These are phyloP conservation scores for Bombus huntii DNA, from an alignment of 1,140 invertebrate genomes.

Conservation along the genomic window DNA sequence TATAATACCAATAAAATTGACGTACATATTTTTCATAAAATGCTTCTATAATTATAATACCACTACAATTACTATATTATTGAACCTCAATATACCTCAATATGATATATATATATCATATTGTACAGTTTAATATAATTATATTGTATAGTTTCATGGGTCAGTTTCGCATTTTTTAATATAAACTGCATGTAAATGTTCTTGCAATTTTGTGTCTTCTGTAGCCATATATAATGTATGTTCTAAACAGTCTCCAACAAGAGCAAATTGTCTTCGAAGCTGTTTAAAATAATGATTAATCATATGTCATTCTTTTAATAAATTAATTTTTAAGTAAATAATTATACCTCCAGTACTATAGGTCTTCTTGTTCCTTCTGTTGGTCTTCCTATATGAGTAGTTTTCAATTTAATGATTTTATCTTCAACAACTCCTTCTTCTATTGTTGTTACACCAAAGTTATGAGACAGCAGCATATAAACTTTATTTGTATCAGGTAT, in stretches of 20 bases:
- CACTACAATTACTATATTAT: too few species aligned
- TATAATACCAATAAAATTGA: background rate
- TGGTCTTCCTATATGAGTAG: slow-evolving; percentile 81
- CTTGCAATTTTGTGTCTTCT: slow-evolving; percentile 81
- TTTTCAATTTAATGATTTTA: slow-evolving; percentile 78
- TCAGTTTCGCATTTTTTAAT: slow-evolving; percentile 68
- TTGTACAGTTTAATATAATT: background rate
- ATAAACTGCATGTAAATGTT: slow-evolving; percentile 85
- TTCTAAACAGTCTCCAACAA: slow-evolving; percentile 81
- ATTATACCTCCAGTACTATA: slow-evolving; percentile 80
- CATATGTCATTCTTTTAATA: background rate
- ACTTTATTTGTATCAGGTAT: slow-evolving; percentile 84
- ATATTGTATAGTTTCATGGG: background rate
- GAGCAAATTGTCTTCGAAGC: slow-evolving; percentile 79
- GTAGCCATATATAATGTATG: slow-evolving; percentile 85
- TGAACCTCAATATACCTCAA: too few species aligned
- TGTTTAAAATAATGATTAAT: slow-evolving; percentile 53
- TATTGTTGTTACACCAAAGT: slow-evolving; percentile 84
- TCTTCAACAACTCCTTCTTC: slow-evolving; percentile 83
- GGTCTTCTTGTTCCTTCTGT: slow-evolving; percentile 82
- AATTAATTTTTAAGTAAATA: slow-evolving; percentile 10
- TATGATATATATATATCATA: background rate
- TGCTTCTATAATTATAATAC: background rate
- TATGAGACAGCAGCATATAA: slow-evolving; percentile 85
- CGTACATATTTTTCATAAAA: background rate